Conservation (phyloP, 2,888 invertebrate genomes). For the Drosophila limbata region DNA sequence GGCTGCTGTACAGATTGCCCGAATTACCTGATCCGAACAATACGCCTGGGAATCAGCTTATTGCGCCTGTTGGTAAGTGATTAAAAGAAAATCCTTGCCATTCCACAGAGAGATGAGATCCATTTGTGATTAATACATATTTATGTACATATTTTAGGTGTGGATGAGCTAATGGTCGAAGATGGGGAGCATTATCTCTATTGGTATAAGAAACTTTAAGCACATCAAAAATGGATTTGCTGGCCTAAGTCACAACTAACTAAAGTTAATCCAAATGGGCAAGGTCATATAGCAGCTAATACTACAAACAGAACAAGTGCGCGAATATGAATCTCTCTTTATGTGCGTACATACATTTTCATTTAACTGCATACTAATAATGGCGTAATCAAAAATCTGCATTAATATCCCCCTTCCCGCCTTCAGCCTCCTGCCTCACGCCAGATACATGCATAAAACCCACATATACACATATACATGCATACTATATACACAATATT, state of each 20-base stretch:
- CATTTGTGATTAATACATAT: neutral
- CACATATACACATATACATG: constrained; percentile 2
- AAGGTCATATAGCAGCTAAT: constrained; percentile 42
- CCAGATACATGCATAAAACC: neutral
- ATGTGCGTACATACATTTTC: constrained; percentile 20
- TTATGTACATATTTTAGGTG: constrained; percentile 86
- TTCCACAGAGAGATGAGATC: neutral
- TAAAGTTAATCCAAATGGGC: constrained; percentile 49
- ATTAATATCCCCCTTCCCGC: constrained; percentile 8
- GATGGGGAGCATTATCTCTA: constrained; percentile 95
- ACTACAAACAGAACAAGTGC: constrained; percentile 30
- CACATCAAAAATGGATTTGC: constrained; percentile 45
- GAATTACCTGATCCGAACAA: constrained; percentile 92
- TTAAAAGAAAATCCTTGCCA: no score
- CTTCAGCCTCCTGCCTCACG: neutral
- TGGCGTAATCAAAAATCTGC: constrained; percentile 33
- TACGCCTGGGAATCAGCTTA: constrained; percentile 94
- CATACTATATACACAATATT: constrained; percentile 36
- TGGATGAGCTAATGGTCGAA: constrained; percentile 94
- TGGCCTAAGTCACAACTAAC: constrained; percentile 65
- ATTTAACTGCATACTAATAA: constrained; percentile 20
- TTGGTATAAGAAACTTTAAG: constrained; percentile 96
- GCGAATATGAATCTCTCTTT: constrained; percentile 7
- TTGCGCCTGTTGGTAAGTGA: constrained; percentile 93
- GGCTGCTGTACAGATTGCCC: constrained; percentile 93